Conservation (phyloP, 1,140 invertebrate genomes). For the Acromyrmex heyeri region DNA sequence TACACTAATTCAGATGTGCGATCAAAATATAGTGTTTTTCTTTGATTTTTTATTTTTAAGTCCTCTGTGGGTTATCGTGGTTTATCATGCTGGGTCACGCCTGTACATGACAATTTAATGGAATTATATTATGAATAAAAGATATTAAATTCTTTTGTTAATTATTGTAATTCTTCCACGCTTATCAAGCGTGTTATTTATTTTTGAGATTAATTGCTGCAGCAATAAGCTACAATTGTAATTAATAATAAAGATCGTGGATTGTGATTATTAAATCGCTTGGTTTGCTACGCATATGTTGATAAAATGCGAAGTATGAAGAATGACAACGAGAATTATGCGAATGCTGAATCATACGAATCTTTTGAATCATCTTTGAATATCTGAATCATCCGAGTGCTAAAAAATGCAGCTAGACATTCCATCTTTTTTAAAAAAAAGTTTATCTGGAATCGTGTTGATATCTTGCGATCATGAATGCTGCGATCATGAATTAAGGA, state of each 20-base stretch:
- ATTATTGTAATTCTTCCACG: neutral
- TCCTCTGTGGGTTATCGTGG: neutral
- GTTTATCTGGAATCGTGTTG: neutral
- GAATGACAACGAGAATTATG: conserved; percentile 17
- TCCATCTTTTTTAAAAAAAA: neutral
- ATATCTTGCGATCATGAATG: neutral
- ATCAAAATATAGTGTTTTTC: neutral
- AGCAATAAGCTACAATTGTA: neutral
- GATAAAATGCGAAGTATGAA: neutral
- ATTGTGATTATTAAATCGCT: neutral
- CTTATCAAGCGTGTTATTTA: neutral
- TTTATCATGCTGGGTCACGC: neutral
- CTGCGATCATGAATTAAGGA: neutral
- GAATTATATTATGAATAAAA: neutral
- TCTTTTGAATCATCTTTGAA: conserved; percentile 34
- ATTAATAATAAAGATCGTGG: neutral
- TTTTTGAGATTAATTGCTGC: neutral
- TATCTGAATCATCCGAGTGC: conserved; percentile 23
- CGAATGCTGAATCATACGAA: conserved; percentile 22
- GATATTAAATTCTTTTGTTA: conserved; percentile 13
- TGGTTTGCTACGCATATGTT: neutral
- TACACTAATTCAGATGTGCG: neutral
- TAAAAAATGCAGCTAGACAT: neutral
- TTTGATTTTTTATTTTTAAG: neutral
- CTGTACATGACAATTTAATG: conserved; percentile 18